A percentile compares a stretch with the other conserved stretches of the same genome.
phyloP scores from a whole-genome alignment of 1,140 invertebrate species.

The Drosophila malerkotliana region DNA sequence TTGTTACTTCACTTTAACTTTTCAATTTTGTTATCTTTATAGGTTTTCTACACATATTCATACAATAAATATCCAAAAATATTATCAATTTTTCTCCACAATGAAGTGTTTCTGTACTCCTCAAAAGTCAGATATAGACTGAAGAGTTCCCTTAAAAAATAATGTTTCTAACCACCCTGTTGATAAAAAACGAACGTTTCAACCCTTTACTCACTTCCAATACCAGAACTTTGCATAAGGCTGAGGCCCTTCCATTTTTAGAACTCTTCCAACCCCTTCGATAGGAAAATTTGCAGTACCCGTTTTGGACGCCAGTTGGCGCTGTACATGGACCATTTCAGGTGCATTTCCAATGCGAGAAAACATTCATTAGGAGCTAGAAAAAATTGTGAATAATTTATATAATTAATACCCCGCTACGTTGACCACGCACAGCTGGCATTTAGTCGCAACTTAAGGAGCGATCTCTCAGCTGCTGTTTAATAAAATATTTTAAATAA shows the following conservation, averaged over 20 bases:
- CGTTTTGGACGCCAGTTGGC: conserved; percentile 57
- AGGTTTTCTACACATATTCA: too few species aligned
- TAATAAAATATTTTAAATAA: conserved; percentile 83
- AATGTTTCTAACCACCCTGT: conserved; percentile 29
- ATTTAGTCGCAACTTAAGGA: conserved; percentile 36
- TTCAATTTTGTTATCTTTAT: too few species aligned
- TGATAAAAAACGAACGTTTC: conserved; percentile 49
- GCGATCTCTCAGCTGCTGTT: conserved; percentile 48
- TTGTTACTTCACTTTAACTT: too few species aligned
- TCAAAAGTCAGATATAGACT: conserved; percentile 28
- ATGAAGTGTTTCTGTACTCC: background rate
- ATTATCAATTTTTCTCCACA: background rate
- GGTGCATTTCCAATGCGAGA: conserved; percentile 40
- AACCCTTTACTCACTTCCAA: conserved; percentile 70
- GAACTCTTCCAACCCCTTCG: conserved; percentile 67
- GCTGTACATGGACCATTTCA: conserved; percentile 36
- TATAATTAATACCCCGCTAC: conserved; percentile 77
- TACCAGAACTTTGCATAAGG: conserved; percentile 51
- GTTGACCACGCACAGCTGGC: conserved; percentile 65
- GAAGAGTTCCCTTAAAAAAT: conserved; percentile 34
- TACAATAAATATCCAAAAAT: too few species aligned
- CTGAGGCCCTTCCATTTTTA: conserved; percentile 43
- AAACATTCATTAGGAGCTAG: conserved; percentile 47
- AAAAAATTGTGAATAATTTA: conserved; percentile 73
- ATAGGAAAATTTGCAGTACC: conserved; percentile 8